phyloP scores from a whole-genome alignment of 2,113 vertebrate genomes.

The Neodontobutis hainanensis region DNA sequence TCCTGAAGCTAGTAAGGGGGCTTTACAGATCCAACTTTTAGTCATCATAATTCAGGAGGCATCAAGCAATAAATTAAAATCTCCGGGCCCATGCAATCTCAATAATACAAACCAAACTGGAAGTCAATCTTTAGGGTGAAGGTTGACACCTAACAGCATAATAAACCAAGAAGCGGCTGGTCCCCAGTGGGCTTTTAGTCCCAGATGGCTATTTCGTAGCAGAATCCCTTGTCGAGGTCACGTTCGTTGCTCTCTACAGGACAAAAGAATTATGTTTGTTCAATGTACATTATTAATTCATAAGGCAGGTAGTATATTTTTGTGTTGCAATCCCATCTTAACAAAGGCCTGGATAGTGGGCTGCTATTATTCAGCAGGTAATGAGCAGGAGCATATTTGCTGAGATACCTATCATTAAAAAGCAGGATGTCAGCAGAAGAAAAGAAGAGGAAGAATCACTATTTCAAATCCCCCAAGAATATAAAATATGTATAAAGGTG shows the following conservation, averaged over 20 bases:
- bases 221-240: constrained; percentile 11
- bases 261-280: background rate
- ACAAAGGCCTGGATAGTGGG: no score
- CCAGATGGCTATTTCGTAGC: constrained; percentile 19
- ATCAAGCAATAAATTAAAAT: constrained; percentile 66
- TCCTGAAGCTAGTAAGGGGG: constrained; percentile 33
- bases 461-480: background rate
- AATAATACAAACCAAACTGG: constrained; percentile 58
- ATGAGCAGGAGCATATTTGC: constrained; percentile 61
- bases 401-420: constrained; percentile 62
- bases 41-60: constrained; percentile 67
- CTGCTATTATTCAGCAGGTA: constrained; percentile 42
- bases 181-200: constrained; percentile 19
- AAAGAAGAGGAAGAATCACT: constrained; percentile 16
- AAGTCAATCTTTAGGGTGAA: constrained; percentile 57
- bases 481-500: background rate
- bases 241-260: background rate
- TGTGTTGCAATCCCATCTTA: constrained; percentile 12
- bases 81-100: constrained; percentile 52
- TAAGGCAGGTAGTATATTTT: constrained; percentile 8
- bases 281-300: background rate
- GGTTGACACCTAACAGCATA: constrained; percentile 37
- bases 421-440: constrained; percentile 49
- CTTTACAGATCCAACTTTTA: constrained; percentile 60
- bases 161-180: constrained; percentile 17